phyloP scores from a whole-genome alignment of 2,113 vertebrate genomes.

The Chlamydotis undulata region DNA sequence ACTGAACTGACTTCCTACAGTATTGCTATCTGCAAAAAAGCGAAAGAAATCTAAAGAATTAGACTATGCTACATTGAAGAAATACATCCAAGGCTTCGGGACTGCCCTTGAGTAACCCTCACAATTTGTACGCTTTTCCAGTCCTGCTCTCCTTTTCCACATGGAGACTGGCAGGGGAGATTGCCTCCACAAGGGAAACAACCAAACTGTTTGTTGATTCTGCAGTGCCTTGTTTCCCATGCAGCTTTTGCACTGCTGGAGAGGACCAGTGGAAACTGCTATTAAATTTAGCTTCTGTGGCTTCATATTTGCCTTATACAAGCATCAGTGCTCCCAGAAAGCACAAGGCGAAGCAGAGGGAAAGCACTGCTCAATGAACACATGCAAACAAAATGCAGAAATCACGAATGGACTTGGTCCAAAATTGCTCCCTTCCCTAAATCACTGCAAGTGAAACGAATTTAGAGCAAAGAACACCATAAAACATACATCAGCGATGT shows the following conservation, averaged over 20 bases:
- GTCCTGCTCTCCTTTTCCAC: neutral
- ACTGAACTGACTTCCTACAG: neutral
- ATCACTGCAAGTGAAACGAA: neutral
- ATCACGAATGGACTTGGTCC: neutral
- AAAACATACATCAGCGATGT: accelerated
- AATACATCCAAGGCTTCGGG: neutral
- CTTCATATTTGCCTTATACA: neutral
- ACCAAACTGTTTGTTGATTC: neutral
- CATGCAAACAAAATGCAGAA: neutral
- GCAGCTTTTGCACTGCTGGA: neutral
- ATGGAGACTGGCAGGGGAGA: neutral
- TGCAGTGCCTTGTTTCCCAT: neutral
- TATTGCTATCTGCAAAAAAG: neutral
- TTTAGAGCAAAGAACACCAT: neutral
- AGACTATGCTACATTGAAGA: neutral
- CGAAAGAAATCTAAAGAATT: neutral
- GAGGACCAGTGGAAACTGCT: neutral
- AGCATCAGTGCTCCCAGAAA: neutral
- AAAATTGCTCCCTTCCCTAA: neutral
- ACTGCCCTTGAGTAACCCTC: neutral
- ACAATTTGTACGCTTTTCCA: neutral
- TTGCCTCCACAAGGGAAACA: neutral
- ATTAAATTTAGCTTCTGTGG: neutral
- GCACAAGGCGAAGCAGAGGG: neutral
- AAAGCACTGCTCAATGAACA: neutral